These are phyloP conservation scores for Polydesmus complanatus DNA, from an alignment of 2,888 invertebrate species.

Conservation along the genomic window DNA sequence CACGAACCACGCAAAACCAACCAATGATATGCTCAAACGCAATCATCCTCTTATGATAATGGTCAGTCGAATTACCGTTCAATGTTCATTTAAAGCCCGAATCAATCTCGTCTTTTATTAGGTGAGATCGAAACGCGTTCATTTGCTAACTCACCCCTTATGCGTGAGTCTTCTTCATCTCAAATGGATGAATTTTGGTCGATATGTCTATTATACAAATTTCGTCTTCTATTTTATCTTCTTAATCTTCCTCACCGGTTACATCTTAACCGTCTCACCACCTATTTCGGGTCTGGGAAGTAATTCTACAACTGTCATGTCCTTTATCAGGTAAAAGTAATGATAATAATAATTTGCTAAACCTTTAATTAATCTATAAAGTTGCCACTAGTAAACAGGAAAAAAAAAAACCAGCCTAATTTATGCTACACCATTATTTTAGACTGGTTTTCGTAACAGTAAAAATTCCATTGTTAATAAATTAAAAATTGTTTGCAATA, in stretches of 20 bases:
- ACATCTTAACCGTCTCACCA: slow-evolving; percentile 28
- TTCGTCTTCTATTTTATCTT: slow-evolving; percentile 35
- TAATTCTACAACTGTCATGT: neutral
- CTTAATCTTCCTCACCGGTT: slow-evolving; percentile 35
- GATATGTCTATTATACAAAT: slow-evolving; percentile 37
- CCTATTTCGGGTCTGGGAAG: slow-evolving; percentile 17
- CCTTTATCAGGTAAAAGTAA: too few species aligned
- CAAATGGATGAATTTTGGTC: slow-evolving; percentile 38
- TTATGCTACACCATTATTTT: too few species aligned
- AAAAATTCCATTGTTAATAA: too few species aligned
- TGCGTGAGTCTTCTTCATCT: slow-evolving; percentile 35
- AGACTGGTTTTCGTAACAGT: too few species aligned
- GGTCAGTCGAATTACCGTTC: slow-evolving; percentile 18
- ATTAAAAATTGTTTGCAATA: too few species aligned
- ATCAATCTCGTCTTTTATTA: slow-evolving; percentile 15
- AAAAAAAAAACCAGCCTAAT: too few species aligned
- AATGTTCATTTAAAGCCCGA: neutral
- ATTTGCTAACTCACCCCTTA: slow-evolving; percentile 37
- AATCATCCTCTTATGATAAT: slow-evolving; percentile 27
- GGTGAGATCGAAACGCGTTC: slow-evolving; percentile 32
- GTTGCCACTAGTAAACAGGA: too few species aligned
- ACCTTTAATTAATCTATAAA: too few species aligned
- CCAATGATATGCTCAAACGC: slow-evolving; percentile 20
- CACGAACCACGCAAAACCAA: neutral
- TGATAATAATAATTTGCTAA: too few species aligned